Percentiles rank a stretch among this genome's conserved stretches.
These are phyloP conservation scores for Calcarius lapponicus DNA, from an alignment of 2,797 vertebrate species.

Conservation along the genomic window DNA sequence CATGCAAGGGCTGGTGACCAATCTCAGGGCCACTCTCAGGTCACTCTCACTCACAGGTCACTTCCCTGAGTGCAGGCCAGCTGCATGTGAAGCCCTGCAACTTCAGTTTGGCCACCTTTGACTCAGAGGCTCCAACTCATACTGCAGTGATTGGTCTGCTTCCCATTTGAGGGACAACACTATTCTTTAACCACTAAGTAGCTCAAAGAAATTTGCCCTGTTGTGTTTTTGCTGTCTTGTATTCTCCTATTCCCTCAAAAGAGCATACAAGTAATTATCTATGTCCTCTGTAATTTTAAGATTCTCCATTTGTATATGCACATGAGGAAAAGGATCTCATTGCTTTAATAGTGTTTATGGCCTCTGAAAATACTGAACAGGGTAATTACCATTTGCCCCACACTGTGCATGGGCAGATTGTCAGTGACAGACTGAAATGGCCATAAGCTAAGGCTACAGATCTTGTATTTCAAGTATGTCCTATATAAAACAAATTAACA, in stretches of 20 bases:
- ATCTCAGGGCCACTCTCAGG: neutral
- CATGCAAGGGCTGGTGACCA: rapidly evolving
- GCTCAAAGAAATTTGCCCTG: neutral
- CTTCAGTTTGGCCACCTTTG: neutral
- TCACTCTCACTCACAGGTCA: too few relatives aligned
- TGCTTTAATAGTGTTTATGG: neutral
- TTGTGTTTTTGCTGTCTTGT: neutral
- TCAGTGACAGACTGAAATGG: neutral
- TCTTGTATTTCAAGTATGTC: neutral
- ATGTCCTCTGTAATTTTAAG: neutral
- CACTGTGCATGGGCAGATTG: neutral
- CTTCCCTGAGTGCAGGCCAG: neutral
- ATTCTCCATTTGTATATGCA: neutral
- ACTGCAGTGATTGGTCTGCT: neutral
- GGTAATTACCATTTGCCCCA: neutral
- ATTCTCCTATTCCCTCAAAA: neutral
- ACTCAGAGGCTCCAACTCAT: rapidly evolving
- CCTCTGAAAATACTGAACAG: neutral
- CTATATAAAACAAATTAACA: neutral
- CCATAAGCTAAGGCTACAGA: neutral
- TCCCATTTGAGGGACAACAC: neutral
- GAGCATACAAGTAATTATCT: neutral
- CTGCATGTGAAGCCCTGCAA: neutral
- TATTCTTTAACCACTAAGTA: neutral
- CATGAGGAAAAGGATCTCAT: neutral